These are phyloP conservation scores for Coturnix japonica DNA, from an alignment of 2,113 vertebrate species.

Conservation along the genomic window DNA sequence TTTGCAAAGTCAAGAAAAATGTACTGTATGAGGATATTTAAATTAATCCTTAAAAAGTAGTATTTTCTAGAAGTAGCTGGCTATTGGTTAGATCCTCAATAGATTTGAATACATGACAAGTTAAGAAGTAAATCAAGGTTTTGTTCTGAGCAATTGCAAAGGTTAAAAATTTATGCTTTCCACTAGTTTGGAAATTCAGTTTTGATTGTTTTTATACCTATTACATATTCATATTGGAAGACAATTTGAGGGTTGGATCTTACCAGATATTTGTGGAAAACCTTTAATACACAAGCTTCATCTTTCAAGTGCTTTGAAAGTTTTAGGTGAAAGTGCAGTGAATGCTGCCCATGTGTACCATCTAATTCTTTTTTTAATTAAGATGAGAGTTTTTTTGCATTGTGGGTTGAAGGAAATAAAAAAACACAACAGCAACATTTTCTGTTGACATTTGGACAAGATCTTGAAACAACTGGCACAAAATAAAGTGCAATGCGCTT, in stretches of 20 bases:
- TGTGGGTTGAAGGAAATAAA: neutral
- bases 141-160: neutral
- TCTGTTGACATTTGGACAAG: neutral
- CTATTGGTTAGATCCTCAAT: neutral
- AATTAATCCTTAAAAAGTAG: neutral
- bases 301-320: neutral
- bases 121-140: neutral
- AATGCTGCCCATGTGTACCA: neutral
- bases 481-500: neutral
- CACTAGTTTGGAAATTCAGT: neutral
- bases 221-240: neutral
- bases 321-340: neutral
- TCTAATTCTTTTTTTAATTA: neutral
- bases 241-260: neutral
- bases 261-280: neutral
- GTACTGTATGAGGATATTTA: neutral
- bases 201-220: neutral
- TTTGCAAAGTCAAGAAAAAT: neutral
- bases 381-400: neutral
- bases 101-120: neutral
- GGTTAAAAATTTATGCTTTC: neutral
- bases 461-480: neutral
- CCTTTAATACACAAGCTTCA: neutral
- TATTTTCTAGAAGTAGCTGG: neutral
- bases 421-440: neutral